Conservation (phyloP, 2,797 vertebrate species). For the Sebastolobus altivelis region DNA sequence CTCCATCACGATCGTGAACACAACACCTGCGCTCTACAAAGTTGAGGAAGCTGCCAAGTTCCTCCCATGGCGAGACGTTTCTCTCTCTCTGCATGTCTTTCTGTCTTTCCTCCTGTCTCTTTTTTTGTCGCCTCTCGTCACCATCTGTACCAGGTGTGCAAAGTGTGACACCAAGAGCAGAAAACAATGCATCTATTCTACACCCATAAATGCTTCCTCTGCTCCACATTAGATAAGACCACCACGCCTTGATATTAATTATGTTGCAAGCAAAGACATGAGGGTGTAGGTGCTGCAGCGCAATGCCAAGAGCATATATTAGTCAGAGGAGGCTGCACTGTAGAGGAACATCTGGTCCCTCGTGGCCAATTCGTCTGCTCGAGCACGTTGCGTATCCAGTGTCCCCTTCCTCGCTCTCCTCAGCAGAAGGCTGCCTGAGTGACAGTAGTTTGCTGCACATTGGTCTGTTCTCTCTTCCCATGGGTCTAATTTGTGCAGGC, state of each 20-base stretch:
- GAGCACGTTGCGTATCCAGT: conserved; percentile 55
- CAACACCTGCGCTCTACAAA: conserved; percentile 69
- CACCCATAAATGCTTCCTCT: conserved; percentile 16
- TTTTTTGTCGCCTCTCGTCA: conserved; percentile 29
- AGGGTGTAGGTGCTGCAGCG: conserved; percentile 17
- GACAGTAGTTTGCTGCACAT: conserved; percentile 73
- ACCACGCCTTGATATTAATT: conserved; percentile 22
- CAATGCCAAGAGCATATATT: conserved; percentile 57
- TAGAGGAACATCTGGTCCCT: conserved; percentile 73
- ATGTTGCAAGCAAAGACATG: conserved; percentile 21
- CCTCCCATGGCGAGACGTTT: conserved; percentile 26
- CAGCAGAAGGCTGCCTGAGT: conserved; percentile 61
- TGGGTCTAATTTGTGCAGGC: conserved; percentile 85
- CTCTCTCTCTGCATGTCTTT: conserved; percentile 21
- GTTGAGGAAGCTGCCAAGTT: conserved; percentile 56
- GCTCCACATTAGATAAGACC: conserved; percentile 22
- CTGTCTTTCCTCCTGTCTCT: conserved; percentile 6
- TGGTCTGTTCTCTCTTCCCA: conserved; percentile 73
- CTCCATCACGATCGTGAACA: conserved; percentile 59
- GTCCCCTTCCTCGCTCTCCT: conserved; percentile 58
- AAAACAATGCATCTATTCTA: not conserved
- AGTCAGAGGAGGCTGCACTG: conserved; percentile 43
- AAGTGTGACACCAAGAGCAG: conserved; percentile 14
- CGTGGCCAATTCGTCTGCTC: conserved; percentile 68
- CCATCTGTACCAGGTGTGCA: conserved; percentile 25